phyloP scores from a whole-genome alignment of 2,113 vertebrate genomes.

The Aphelocoma coerulescens region DNA sequence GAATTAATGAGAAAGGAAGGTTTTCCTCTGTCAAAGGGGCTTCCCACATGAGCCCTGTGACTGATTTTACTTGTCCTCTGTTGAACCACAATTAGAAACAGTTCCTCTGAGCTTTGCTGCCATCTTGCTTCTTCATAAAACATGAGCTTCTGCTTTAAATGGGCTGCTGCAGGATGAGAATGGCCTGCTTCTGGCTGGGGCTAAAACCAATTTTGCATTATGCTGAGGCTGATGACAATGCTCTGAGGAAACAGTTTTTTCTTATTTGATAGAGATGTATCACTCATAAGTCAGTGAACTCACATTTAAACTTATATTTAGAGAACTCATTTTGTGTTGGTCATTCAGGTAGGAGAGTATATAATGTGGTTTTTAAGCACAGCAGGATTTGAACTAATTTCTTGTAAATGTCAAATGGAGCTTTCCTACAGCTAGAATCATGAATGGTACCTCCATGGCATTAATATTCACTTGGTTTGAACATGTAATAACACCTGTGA shows the following conservation, averaged over 20 bases:
- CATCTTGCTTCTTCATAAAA: not conserved
- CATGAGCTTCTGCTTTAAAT: not conserved
- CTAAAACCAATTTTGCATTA: not conserved
- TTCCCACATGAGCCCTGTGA: not conserved
- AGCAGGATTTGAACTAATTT: not conserved
- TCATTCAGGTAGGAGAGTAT: not conserved
- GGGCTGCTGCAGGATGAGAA: not conserved
- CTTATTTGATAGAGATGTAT: fast-evolving
- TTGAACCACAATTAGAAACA: not conserved
- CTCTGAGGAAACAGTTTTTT: not conserved
- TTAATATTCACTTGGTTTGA: not conserved
- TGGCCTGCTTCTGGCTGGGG: not conserved
- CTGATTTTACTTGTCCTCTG: not conserved
- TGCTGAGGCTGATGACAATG: not conserved
- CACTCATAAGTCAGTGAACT: not conserved
- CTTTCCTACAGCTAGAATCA: not conserved
- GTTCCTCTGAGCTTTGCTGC: not conserved
- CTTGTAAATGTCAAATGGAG: not conserved
- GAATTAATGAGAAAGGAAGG: not conserved
- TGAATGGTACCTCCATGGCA: not conserved
- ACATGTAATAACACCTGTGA: not conserved
- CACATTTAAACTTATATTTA: not conserved
- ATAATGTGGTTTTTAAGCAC: not conserved
- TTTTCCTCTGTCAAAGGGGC: not conserved
- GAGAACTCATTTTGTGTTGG: not conserved